Evolutionary conservation across 2,888 invertebrate genomes (phyloP).

Genomic region (Sericinus montela): DNA sequence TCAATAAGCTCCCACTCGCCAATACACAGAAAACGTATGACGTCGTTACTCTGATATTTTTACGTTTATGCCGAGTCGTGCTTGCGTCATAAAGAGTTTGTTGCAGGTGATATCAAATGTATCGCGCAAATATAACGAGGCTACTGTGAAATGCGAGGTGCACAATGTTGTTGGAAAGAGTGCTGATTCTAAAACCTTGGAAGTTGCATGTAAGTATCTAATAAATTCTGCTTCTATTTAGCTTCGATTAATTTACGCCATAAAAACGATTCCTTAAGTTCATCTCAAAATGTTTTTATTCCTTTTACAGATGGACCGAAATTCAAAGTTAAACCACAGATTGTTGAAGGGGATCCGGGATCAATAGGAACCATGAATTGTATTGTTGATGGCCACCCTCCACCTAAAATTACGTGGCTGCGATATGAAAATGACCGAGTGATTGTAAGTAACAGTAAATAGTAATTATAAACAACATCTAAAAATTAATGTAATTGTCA

Average conservation of each 20-base stretch:
- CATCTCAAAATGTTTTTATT: no score
- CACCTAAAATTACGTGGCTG: constrained; percentile 92
- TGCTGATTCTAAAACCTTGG: constrained; percentile 91
- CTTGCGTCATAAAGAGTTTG: constrained; percentile 16
- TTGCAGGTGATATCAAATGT: constrained; percentile 86
- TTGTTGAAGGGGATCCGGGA: constrained; percentile 89
- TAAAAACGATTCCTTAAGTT: no score
- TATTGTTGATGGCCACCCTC: constrained; percentile 93
- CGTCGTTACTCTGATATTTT: constrained; percentile 13
- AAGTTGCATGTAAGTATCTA: constrained; percentile 91
- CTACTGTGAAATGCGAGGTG: constrained; percentile 95
- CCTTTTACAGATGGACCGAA: constrained; percentile 90
- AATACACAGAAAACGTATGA: constrained; percentile 2
- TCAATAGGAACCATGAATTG: constrained; percentile 87
- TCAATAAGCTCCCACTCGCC: constrained; percentile 11
- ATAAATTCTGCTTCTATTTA: no score
- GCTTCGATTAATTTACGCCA: no score
- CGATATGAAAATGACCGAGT: constrained; percentile 85
- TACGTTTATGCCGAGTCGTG: constrained; percentile 3
- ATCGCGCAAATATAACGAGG: constrained; percentile 90
- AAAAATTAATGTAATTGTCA: no score
- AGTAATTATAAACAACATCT: background rate
- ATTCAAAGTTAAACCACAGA: constrained; percentile 85
- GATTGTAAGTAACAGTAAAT: constrained; percentile 51
- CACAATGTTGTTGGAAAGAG: constrained; percentile 94